These are phyloP conservation scores for Drosophila kanapiae DNA, from an alignment of 1,140 invertebrate genomes.

Conservation along the genomic window DNA sequence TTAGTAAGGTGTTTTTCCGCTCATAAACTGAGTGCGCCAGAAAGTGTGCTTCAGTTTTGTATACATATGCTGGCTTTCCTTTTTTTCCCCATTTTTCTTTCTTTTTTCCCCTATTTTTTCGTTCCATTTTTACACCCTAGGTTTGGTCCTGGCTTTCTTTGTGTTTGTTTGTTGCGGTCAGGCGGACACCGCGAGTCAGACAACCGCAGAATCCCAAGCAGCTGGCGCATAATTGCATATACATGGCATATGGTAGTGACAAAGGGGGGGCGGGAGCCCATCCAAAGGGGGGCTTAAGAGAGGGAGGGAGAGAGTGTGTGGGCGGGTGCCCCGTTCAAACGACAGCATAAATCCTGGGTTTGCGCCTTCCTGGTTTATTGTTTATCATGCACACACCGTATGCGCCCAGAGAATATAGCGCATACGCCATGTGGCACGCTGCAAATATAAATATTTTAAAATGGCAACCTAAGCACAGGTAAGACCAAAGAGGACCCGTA, in stretches of 20 bases:
- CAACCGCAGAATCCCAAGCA: conserved; percentile 55
- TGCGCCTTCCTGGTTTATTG: conserved; percentile 76
- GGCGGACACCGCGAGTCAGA: conserved; percentile 54
- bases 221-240: conserved; percentile 62
- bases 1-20: conserved; percentile 55
- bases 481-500: neutral
- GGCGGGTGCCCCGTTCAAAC: conserved; percentile 41
- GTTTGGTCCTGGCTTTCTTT: conserved; percentile 25
- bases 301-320: neutral
- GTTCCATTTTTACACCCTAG: conserved; percentile 9
- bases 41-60: conserved; percentile 63
- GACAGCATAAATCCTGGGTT: conserved; percentile 72
- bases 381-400: conserved; percentile 66
- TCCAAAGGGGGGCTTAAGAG: neutral
- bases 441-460: conserved; percentile 71
- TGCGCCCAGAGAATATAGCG: conserved; percentile 50
- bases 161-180: conserved; percentile 54
- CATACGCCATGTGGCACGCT: conserved; percentile 65
- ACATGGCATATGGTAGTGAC: conserved; percentile 53
- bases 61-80: conserved; percentile 17
- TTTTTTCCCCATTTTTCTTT: too few relatives aligned
- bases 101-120: neutral
- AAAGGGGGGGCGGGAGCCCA: neutral
- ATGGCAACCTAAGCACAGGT: conserved; percentile 40
- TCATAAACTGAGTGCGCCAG: conserved; percentile 40